Conservation (phyloP, 2,888 invertebrate species). For the Mesorhabditis spiculigera region DNA sequence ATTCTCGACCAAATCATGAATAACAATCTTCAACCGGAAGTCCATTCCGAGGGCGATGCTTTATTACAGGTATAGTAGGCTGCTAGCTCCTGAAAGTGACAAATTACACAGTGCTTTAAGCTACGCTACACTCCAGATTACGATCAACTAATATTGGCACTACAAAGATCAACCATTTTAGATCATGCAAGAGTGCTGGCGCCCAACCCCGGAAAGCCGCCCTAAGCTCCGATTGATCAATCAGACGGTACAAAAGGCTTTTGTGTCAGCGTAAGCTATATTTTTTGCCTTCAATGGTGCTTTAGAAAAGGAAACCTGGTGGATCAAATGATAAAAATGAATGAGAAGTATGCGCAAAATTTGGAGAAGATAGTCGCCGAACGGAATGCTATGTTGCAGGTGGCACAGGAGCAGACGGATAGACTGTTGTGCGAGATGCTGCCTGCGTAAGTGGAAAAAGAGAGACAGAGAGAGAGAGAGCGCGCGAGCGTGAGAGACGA, state of each 20-base stretch:
- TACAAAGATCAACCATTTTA: not conserved
- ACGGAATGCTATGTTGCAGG: slow-evolving; percentile 37
- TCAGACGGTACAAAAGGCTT: slow-evolving; percentile 17
- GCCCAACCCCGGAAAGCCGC: slow-evolving; percentile 23
- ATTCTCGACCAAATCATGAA: slow-evolving; percentile 28
- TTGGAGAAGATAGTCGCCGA: slow-evolving; percentile 48
- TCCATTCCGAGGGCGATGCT: slow-evolving; percentile 7
- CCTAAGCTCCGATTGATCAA: slow-evolving; percentile 32
- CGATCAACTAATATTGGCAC: too few relatives aligned
- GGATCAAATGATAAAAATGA: slow-evolving; percentile 56
- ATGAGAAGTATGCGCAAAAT: slow-evolving; percentile 48
- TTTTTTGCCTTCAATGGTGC: not conserved
- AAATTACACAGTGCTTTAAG: too few relatives aligned
- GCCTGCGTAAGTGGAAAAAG: slow-evolving; percentile 36
- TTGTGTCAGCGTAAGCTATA: slow-evolving; percentile 14
- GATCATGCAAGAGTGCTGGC: slow-evolving; percentile 29
- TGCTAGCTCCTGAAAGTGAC: not conserved
- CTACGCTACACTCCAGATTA: too few relatives aligned
- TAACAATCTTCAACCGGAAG: slow-evolving; percentile 19
- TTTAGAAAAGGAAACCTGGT: slow-evolving; percentile 51
- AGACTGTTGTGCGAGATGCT: slow-evolving; percentile 49
- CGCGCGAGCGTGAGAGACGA: too few relatives aligned
- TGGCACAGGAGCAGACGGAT: slow-evolving; percentile 42
- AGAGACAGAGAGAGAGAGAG: too few relatives aligned
- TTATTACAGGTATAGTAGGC: slow-evolving; percentile 14